Evolutionary conservation across 2,797 vertebrate genomes (phyloP).

Genomic region (Borostomias antarcticus): DNA sequence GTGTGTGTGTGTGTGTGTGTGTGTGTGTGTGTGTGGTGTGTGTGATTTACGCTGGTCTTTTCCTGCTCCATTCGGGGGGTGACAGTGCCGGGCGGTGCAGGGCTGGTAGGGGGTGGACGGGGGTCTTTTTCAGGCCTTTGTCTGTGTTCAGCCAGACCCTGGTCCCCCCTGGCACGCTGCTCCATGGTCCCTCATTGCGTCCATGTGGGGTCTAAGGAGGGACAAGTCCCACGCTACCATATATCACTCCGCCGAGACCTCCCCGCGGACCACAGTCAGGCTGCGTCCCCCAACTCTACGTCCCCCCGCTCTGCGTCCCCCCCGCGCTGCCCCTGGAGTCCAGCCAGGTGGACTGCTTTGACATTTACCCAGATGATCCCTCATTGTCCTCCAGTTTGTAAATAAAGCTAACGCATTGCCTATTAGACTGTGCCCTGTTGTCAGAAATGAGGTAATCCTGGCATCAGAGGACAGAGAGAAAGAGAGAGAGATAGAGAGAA

Average conservation of each 20-base stretch:
- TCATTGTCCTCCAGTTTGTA: not conserved
- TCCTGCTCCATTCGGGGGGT: constrained; percentile 47
- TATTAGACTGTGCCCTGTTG: no score
- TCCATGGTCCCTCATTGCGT: constrained; percentile 52
- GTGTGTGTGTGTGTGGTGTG: not conserved
- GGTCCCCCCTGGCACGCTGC: constrained; percentile 40
- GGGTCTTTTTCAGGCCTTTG: constrained; percentile 65
- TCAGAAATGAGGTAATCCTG: constrained; percentile 47
- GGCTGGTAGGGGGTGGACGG: constrained; percentile 7
- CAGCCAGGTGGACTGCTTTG: constrained; percentile 33
- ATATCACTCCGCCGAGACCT: constrained; percentile 61
- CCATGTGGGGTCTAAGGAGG: constrained; percentile 69
- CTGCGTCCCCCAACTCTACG: no score
- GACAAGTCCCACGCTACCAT: constrained; percentile 71
- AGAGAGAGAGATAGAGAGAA: not conserved
- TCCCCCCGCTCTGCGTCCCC: no score
- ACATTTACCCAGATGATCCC: not conserved
- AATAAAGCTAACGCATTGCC: no score
- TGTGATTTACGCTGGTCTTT: constrained; percentile 60
- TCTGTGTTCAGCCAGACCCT: constrained; percentile 69
- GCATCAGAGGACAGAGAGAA: not conserved
- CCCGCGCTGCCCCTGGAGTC: constrained; percentile 38
- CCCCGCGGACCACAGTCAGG: not conserved
- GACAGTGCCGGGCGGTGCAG: constrained; percentile 48
- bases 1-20: not conserved